Conservation (phyloP, 2,888 invertebrate genomes). For the Pantelozetes paolii region DNA sequence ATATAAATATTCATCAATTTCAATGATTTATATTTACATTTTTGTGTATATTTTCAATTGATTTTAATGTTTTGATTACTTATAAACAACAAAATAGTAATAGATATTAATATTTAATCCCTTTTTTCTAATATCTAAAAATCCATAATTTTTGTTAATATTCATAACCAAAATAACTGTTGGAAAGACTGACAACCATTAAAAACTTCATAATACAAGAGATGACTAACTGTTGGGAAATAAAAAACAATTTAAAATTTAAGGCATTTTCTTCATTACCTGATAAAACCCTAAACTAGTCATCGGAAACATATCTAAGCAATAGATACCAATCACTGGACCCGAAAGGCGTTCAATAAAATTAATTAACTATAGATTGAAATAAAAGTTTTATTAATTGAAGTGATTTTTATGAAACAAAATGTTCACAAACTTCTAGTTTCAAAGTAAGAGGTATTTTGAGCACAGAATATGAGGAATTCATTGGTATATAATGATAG, state of each 20-base stretch:
- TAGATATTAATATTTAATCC: too few species aligned
- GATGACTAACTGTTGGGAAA: not conserved
- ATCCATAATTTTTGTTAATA: not conserved
- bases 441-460: not conserved
- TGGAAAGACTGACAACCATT: not conserved
- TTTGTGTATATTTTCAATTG: too few species aligned
- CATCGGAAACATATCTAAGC: not conserved
- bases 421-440: not conserved
- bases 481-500: not conserved
- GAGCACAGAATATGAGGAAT: not conserved
- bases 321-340: slow-evolving; percentile 1
- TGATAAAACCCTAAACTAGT: not conserved
- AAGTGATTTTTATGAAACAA: not conserved
- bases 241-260: not conserved
- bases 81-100: too few species aligned
- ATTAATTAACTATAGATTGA: not conserved
- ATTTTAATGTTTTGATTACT: too few species aligned
- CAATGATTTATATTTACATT: too few species aligned
- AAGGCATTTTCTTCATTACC: not conserved
- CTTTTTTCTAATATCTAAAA: too few species aligned
- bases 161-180: not conserved
- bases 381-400: not conserved
- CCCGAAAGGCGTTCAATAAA: slow-evolving; percentile 10
- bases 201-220: not conserved
- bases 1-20: too few species aligned